These are phyloP conservation scores for Parnassius smintheus DNA, from an alignment of 2,888 invertebrate genomes.

Conservation along the genomic window DNA sequence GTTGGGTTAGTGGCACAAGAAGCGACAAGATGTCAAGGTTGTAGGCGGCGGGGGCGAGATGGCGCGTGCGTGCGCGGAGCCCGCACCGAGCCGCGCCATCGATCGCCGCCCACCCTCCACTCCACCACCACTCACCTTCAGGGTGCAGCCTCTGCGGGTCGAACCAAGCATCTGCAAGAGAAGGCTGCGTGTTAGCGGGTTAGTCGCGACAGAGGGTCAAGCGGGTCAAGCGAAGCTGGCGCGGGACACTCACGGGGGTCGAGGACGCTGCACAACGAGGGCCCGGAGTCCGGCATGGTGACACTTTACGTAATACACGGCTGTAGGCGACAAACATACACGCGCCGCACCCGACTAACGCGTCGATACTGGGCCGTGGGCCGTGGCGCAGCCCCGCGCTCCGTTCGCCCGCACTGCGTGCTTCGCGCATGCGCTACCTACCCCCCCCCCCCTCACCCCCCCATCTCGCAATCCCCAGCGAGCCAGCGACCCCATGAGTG, in stretches of 20 bases:
- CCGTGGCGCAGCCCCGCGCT: constrained; percentile 58
- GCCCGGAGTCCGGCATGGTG: constrained; percentile 72
- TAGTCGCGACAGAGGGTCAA: constrained; percentile 74
- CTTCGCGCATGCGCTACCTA: constrained; percentile 42
- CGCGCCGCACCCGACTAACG: constrained; percentile 79
- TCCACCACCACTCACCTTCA: constrained; percentile 86
- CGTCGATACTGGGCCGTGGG: constrained; percentile 79
- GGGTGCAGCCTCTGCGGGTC: constrained; percentile 95
- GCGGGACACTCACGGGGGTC: constrained; percentile 67
- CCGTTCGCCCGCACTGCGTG: constrained; percentile 39
- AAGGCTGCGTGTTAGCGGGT: constrained; percentile 80
- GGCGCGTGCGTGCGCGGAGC: constrained; percentile 35
- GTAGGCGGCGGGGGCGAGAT: constrained; percentile 36
- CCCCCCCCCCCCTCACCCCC: constrained; percentile 32
- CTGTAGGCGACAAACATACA: constrained; percentile 60
- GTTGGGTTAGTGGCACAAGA: constrained; percentile 33
- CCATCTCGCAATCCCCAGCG: too few species aligned
- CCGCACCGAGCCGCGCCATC: constrained; percentile 39
- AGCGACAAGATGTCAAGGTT: constrained; percentile 29
- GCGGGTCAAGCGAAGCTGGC: constrained; percentile 50
- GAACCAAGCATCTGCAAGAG: constrained; percentile 96
- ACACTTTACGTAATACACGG: constrained; percentile 72
- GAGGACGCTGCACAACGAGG: constrained; percentile 76
- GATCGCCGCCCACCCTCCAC: constrained; percentile 39
- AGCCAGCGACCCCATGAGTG: constrained; percentile 24